Evolutionary conservation across 2,113 vertebrate species (phyloP), one percentile per base, ranked within the genome.

Genomic region (Pongo pygmaeus): DNA sequence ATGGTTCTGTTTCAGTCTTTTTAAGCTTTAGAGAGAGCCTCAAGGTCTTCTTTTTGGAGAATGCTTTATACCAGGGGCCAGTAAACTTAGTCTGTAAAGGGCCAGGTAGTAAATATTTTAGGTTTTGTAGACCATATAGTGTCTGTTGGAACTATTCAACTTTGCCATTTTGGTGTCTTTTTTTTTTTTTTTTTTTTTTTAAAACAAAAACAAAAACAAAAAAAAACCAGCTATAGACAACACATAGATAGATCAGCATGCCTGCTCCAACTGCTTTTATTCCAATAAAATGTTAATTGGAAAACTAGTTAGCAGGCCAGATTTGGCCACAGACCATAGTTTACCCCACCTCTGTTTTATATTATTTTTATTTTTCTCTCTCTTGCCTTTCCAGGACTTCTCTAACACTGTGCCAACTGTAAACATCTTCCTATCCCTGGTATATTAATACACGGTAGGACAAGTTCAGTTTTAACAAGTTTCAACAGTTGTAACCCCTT

Each of bases 231-330:
- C 27, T 38, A 91, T 16, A 79, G 43, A 89, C 23, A 93, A 67
- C 46, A 95, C 10, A 5, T 57, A 87, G 57, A 40, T 83, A 17
- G 38, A 48, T 27, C 9, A 91, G 48, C 43, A 91, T 43, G 22
- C 0, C 5, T 48, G 55, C 52, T 55, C 52, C 52, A 55, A 20
- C 20, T 55, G 52, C 52, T 55, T 55, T 55, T 84, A 25, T 91
- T 96, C 38, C 55, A 91, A 74, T 74, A 88, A 97, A 89, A 96
- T 48, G 64, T 52, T 91, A 93, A 88, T 78, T 94, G 27, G 48
- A 84, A 87, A 64, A 91, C 55, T 38, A 92, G 32, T 84, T 74
- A 38, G 70, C 32, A 74, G 38, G 38, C 22, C 17, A 50, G 30
- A 74, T 93, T 67, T 93, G 70, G 46, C 32, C 52, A 23, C 8